Evolutionary conservation across 2,797 vertebrate species (phyloP).

Genomic region (Schizopygopsis pylzovi): DNA sequence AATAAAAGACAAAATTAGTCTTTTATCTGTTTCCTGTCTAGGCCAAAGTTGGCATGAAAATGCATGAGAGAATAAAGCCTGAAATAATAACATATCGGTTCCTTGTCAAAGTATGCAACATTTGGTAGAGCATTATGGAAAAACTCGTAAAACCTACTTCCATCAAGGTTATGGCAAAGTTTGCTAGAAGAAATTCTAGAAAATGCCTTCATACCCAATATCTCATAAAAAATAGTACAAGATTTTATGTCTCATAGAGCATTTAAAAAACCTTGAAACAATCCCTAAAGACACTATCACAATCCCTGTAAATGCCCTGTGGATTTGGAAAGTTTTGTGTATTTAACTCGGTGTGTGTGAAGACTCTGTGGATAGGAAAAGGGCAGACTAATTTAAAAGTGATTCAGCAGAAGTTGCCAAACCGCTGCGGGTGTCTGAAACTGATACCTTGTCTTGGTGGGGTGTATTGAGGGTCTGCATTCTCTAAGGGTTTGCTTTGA

Average conservation of each 20-base stretch:
- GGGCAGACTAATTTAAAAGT: slow-evolving; percentile 35
- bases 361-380: slow-evolving; percentile 27
- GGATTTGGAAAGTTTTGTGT: slow-evolving; percentile 27
- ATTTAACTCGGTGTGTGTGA: slow-evolving; percentile 27
- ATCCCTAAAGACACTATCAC: slow-evolving; percentile 7
- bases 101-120: slow-evolving; percentile 47
- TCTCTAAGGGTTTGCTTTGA: slow-evolving; percentile 45
- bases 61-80: slow-evolving; percentile 12
- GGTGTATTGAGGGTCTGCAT: slow-evolving; percentile 34
- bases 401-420: slow-evolving; percentile 44
- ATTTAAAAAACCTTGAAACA: slow-evolving; percentile 17
- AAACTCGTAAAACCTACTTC: slow-evolving; percentile 47
- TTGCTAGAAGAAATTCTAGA: slow-evolving; percentile 36
- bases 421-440: slow-evolving; percentile 52
- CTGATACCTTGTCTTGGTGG: slow-evolving; percentile 46
- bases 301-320: not conserved
- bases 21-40: not conserved
- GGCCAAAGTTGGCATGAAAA: not conserved
- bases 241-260: slow-evolving; percentile 1
- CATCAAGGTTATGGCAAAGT: slow-evolving; percentile 38
- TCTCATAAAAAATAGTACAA: slow-evolving; percentile 6
- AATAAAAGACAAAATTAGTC: not conserved
- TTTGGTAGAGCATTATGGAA: slow-evolving; percentile 46
- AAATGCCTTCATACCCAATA: slow-evolving; percentile 27
- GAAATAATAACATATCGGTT: slow-evolving; percentile 52